Evolutionary conservation across 2,888 invertebrate genomes (phyloP).

Genomic region (Drosophila mimetica): DNA sequence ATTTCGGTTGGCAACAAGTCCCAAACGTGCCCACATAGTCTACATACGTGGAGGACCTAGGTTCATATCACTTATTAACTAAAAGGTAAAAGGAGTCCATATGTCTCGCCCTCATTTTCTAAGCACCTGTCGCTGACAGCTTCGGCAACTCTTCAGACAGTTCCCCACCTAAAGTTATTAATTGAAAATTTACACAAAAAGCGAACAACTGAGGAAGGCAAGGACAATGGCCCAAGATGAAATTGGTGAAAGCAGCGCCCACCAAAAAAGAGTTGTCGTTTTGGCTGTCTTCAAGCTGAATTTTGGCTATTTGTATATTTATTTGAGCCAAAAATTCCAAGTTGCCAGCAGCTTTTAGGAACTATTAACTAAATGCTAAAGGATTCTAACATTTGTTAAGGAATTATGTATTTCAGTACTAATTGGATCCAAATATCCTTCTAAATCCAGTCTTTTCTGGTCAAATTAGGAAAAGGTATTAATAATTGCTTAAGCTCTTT

Average conservation of each 20-base stretch:
- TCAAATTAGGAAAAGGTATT: not conserved
- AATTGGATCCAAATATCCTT: not conserved
- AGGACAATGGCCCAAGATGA: constrained; percentile 11
- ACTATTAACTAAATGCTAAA: too few species aligned
- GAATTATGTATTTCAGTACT: too few species aligned
- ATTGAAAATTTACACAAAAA: constrained; percentile 62
- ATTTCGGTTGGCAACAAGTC: not conserved
- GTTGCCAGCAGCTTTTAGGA: too few species aligned
- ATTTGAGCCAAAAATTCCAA: too few species aligned
- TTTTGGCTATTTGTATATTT: not conserved
- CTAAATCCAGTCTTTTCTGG: not conserved
- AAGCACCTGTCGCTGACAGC: constrained; percentile 64
- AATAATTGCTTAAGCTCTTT: not conserved
- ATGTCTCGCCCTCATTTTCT: not conserved
- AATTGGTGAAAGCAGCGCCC: not conserved
- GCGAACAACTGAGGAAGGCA: constrained; percentile 12
- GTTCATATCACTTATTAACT: not conserved
- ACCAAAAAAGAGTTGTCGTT: not conserved
- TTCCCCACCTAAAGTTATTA: constrained; percentile 60
- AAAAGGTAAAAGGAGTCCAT: constrained; percentile 9
- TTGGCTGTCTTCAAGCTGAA: not conserved
- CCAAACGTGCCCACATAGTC: not conserved
- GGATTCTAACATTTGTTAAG: too few species aligned
- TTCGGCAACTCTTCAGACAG: constrained; percentile 39
- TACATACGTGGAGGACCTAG: not conserved